Evolutionary conservation across 92 coral and sea anemone genomes (phyloP).

Genomic region (Zoanthus sansibaricus): DNA sequence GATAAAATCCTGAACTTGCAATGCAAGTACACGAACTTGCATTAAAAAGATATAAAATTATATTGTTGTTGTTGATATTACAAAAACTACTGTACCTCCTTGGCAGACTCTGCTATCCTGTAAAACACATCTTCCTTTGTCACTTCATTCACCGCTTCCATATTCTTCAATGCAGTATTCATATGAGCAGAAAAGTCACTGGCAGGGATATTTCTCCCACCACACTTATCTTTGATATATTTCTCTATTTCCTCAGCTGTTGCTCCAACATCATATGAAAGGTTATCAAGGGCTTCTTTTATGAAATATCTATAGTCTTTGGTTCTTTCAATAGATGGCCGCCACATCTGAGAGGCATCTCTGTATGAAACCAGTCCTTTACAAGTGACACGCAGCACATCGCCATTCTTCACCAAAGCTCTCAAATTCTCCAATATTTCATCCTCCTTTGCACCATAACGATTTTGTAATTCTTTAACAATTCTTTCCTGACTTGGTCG

Average conservation of each 20-base stretch:
- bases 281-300: slow-evolving; percentile 56
- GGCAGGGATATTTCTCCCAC: background rate
- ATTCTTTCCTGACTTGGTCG: slow-evolving; percentile 96
- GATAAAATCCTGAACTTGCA: no score
- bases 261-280: slow-evolving; percentile 37
- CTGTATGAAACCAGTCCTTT: slow-evolving; percentile 84
- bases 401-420: slow-evolving; percentile 79
- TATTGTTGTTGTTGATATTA: background rate
- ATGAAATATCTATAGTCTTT: slow-evolving; percentile 46
- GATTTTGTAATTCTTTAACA: slow-evolving; percentile 76
- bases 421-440: slow-evolving; percentile 82
- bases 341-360: slow-evolving; percentile 32
- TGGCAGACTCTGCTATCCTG: slow-evolving; percentile 61
- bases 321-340: slow-evolving; percentile 45
- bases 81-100: slow-evolving; percentile 65
- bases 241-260: slow-evolving; percentile 25
- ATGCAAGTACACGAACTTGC: no score
- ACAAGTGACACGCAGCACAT: slow-evolving; percentile 77
- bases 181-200: slow-evolving; percentile 10
- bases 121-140: slow-evolving; percentile 72
- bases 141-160: slow-evolving; percentile 26
- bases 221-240: slow-evolving; percentile 19
- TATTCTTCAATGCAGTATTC: slow-evolving; percentile 12
- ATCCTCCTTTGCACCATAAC: slow-evolving; percentile 73
- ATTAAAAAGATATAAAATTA: no score